A percentile compares a stretch with the other conserved stretches of the same genome.
Conservation (phyloP, 1,140 invertebrate genomes). For the Rhopalosiphum maidis region DNA sequence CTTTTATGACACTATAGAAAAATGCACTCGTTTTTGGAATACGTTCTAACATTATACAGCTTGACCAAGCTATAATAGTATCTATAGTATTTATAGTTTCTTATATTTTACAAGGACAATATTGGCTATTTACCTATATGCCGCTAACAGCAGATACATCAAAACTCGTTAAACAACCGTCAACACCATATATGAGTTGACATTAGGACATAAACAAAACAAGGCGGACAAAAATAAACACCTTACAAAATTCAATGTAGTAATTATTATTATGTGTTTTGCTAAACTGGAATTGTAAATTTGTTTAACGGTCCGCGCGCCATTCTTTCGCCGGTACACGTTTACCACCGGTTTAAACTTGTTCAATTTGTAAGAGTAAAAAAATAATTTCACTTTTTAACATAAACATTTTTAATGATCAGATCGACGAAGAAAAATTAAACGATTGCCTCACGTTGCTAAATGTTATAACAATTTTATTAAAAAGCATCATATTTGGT, state of each 20-base stretch:
- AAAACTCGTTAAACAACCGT: background rate
- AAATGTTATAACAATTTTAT: background rate
- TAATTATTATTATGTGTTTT: background rate
- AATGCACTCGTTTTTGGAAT: background rate
- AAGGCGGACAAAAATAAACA: background rate
- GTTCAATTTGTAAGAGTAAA: background rate
- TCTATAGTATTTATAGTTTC: background rate
- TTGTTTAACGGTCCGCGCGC: background rate
- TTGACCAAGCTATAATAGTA: background rate
- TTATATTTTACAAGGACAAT: constrained; percentile 5
- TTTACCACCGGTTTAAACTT: background rate
- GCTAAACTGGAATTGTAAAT: background rate
- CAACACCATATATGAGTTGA: background rate
- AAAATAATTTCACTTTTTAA: constrained; percentile 24
- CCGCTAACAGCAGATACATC: background rate
- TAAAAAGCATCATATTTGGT: background rate
- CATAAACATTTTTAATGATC: background rate
- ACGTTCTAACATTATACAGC: background rate
- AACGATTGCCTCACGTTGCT: background rate
- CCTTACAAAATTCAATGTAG: background rate
- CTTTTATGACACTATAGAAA: background rate
- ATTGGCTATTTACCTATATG: background rate
- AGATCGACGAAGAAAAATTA: background rate
- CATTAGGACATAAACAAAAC: background rate
- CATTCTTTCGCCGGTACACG: background rate